A percentile compares a stretch with the other conserved stretches of the same genome.
phyloP scores from a whole-genome alignment of 2,888 invertebrate genomes.

The Leucophora obtusa region DNA sequence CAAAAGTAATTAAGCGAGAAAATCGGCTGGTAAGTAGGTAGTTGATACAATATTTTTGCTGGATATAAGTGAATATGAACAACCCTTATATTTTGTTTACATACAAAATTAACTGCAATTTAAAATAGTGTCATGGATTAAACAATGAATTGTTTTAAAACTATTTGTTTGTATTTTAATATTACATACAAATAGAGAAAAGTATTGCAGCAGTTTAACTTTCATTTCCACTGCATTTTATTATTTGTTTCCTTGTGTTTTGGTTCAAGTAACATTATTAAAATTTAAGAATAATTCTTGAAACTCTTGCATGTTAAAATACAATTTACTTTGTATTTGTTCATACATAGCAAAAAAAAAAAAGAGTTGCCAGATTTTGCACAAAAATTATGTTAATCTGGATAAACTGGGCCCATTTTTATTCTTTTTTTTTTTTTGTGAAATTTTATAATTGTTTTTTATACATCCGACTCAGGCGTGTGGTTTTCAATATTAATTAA shows the following conservation, averaged over 20 bases:
- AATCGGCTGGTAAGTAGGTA: too few species aligned
- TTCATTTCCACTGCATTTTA: conserved; percentile 2
- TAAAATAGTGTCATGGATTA: conserved; percentile 8
- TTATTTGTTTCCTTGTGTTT: neutral
- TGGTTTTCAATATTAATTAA: too few species aligned
- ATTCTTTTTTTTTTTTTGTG: too few species aligned
- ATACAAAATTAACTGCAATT: conserved; percentile 17
- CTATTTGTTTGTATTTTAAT: neutral
- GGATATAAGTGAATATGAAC: neutral
- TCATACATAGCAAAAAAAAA: neutral
- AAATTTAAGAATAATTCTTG: neutral
- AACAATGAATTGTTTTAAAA: neutral
- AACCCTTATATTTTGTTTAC: neutral
- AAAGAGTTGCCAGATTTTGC: neutral
- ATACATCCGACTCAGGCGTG: too few species aligned
- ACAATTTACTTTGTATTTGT: neutral
- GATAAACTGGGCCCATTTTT: too few species aligned
- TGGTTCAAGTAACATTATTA: neutral
- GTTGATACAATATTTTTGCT: too few species aligned
- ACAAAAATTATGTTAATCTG: too few species aligned
- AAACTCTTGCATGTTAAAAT: neutral
- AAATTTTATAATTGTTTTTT: too few species aligned
- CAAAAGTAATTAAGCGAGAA: too few species aligned
- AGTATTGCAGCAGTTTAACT: neutral
- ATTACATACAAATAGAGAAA: neutral